phyloP scores from a whole-genome alignment of 2,888 invertebrate genomes.

The Bruchidius siliquastri region DNA sequence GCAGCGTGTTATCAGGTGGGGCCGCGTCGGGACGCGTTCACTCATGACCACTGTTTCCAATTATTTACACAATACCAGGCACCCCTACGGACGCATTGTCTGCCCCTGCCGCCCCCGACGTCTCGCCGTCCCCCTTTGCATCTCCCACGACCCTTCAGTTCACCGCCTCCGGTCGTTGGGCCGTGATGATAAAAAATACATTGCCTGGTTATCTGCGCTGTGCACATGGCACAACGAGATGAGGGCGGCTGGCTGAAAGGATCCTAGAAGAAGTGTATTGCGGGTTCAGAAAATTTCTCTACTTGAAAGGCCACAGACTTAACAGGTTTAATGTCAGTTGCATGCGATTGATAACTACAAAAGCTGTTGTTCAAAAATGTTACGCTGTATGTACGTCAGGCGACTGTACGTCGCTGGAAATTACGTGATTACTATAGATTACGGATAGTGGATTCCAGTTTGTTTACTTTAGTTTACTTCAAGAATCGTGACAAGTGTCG shows the following conservation, averaged over 20 bases:
- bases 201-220: constrained; percentile 2
- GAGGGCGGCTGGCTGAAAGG: neutral
- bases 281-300: neutral
- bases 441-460: no score
- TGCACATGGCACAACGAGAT: neutral
- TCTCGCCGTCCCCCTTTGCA: neutral
- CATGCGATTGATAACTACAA: no score
- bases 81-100: constrained; percentile 32
- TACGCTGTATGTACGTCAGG: no score
- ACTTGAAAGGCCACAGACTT: no score
- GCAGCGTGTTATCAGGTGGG: constrained; percentile 1
- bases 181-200: constrained; percentile 23
- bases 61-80: constrained; percentile 41
- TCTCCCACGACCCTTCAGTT: constrained; percentile 7
- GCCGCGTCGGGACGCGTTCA: constrained; percentile 3
- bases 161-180: constrained; percentile 20
- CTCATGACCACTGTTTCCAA: constrained; percentile 43
- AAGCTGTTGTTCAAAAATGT: no score
- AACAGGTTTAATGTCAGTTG: no score
- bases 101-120: constrained; percentile 16
- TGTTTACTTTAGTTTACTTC: no score
- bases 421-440: no score
- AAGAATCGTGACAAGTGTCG: no score
- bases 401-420: no score
- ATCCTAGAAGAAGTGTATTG: neutral